Evolutionary conservation across 2,113 vertebrate genomes (phyloP).

Genomic region (Cairina moschata): DNA sequence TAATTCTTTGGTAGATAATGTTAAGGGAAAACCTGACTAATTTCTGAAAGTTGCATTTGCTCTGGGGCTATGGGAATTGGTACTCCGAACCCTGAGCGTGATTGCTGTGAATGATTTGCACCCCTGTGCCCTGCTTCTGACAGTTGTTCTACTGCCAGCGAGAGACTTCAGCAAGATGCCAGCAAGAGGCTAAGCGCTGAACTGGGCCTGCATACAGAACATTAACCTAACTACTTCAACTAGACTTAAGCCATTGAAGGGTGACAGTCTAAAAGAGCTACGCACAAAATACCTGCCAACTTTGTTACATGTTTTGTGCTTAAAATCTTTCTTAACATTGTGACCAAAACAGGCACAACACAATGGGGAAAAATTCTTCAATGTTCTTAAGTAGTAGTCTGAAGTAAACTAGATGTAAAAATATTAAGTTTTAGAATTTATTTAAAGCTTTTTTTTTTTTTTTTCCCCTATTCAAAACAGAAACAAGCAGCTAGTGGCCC

Average conservation of each 20-base stretch:
- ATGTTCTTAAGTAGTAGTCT: not conserved
- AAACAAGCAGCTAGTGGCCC: slow-evolving; percentile 72
- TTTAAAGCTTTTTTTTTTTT: not conserved
- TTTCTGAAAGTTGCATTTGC: not conserved
- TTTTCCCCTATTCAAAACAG: slow-evolving; percentile 61
- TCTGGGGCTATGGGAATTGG: not conserved
- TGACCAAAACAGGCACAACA: not conserved
- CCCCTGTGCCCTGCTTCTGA: not conserved
- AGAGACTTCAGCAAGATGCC: not conserved
- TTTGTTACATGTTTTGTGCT: not conserved
- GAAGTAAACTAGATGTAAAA: not conserved
- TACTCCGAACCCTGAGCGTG: not conserved
- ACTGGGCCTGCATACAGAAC: not conserved
- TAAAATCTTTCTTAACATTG: not conserved
- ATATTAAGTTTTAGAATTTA: not conserved
- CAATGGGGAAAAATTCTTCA: not conserved
- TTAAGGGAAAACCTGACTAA: not conserved
- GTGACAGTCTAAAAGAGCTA: not conserved
- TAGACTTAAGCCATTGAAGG: not conserved
- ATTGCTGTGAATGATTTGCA: not conserved
- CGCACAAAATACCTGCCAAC: not conserved
- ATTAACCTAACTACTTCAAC: not conserved
- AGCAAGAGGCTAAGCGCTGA: not conserved
- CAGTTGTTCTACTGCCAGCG: not conserved
- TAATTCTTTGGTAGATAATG: not conserved